Percentiles rank a stretch among this genome's conserved stretches.
Evolutionary conservation across 2,113 vertebrate species (phyloP).

Genomic region (Cinclus mexicanus): DNA sequence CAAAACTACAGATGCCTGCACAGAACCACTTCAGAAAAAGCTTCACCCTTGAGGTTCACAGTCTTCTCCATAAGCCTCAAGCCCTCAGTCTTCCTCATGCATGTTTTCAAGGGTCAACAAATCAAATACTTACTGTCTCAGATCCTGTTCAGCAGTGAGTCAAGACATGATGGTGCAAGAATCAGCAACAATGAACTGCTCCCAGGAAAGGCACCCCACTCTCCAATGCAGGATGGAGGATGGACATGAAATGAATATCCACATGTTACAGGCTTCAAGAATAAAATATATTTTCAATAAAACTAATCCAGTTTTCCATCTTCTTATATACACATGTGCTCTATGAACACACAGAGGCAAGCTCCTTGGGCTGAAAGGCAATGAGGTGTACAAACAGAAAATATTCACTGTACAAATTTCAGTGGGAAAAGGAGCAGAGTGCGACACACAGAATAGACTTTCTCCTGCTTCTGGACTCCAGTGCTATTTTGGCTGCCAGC

Average conservation of each 20-base stretch:
- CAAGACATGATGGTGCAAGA: background rate
- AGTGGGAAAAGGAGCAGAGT: background rate
- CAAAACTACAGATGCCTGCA: background rate
- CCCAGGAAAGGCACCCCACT: background rate
- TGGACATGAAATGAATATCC: background rate
- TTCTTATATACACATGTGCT: accelerated
- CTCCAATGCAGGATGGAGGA: background rate
- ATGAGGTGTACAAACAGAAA: background rate
- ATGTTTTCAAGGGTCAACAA: background rate
- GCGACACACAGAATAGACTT: background rate
- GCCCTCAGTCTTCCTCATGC: background rate
- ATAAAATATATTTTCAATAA: background rate
- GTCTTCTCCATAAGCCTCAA: background rate
- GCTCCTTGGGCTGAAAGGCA: background rate
- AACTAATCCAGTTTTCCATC: background rate
- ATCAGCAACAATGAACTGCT: background rate
- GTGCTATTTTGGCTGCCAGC: background rate
- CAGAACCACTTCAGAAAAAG: background rate
- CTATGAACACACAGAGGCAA: background rate
- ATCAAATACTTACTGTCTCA: background rate
- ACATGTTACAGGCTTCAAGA: background rate
- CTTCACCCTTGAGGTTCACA: background rate
- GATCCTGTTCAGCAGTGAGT: background rate
- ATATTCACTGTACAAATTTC: background rate
- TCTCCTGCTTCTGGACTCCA: background rate